phyloP scores from a whole-genome alignment of 2,797 vertebrate genomes.

The Gambelia wislizenii region DNA sequence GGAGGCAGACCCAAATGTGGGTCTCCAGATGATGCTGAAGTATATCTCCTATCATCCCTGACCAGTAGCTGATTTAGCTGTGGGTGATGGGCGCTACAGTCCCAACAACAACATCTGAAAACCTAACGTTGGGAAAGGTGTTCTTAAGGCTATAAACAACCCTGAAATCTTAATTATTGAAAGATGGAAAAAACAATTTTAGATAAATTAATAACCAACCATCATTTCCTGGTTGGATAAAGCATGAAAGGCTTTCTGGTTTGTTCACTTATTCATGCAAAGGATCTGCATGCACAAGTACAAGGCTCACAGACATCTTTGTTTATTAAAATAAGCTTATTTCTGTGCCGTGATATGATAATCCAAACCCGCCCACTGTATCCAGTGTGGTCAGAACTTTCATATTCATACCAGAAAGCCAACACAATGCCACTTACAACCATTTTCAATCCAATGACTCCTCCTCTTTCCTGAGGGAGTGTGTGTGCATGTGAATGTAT shows the following conservation, averaged over 20 bases:
- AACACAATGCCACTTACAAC: background rate
- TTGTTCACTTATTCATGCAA: background rate
- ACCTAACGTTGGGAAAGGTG: too few relatives aligned
- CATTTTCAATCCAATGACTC: background rate
- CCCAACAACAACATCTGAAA: too few relatives aligned
- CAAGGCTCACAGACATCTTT: background rate
- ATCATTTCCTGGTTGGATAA: too few relatives aligned
- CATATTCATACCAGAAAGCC: background rate
- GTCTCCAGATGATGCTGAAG: background rate
- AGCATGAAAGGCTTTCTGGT: background rate
- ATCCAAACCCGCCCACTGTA: background rate
- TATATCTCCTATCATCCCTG: background rate
- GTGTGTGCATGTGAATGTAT: too few relatives aligned
- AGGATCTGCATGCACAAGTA: too few relatives aligned
- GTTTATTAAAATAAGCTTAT: background rate
- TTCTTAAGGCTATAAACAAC: too few relatives aligned
- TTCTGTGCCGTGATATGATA: too few relatives aligned
- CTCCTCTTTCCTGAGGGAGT: background rate
- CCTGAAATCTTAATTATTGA: too few relatives aligned
- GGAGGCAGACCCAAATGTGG: background rate
- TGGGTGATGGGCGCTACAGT: too few relatives aligned
- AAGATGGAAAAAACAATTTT: too few relatives aligned
- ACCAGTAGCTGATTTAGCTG: too few relatives aligned
- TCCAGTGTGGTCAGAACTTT: background rate
- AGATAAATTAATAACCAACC: too few relatives aligned